phyloP scores from a whole-genome alignment of 1,140 invertebrate genomes.

The Manduca sexta region DNA sequence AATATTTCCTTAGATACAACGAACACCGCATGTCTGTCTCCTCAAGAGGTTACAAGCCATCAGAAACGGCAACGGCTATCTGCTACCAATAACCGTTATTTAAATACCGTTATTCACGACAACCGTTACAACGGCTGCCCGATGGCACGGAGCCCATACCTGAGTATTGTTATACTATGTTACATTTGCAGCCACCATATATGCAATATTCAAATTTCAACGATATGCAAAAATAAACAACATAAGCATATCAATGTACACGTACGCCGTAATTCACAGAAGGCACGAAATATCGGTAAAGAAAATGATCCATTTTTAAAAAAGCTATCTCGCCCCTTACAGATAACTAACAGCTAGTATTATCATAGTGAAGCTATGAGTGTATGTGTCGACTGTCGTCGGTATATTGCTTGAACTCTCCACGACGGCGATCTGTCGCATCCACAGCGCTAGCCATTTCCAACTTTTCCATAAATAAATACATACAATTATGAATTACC shows the following conservation, averaged over 20 bases:
- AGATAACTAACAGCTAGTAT: slow-evolving; percentile 43
- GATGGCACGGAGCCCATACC: background rate
- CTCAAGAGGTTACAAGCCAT: background rate
- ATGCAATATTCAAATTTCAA: slow-evolving; percentile 9
- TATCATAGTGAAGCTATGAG: slow-evolving; percentile 42
- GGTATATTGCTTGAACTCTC: background rate
- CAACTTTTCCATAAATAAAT: slow-evolving; percentile 38
- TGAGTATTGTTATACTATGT: slow-evolving; percentile 15
- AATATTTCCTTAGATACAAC: slow-evolving; percentile 61
- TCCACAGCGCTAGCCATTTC: background rate
- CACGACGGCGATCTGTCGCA: background rate
- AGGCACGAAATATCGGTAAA: slow-evolving; percentile 44
- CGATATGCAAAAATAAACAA: slow-evolving; percentile 28
- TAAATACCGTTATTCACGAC: no score
- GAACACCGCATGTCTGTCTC: slow-evolving; percentile 31
- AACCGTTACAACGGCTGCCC: background rate
- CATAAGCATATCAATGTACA: slow-evolving; percentile 42
- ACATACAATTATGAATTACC: slow-evolving; percentile 49
- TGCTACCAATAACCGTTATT: background rate
- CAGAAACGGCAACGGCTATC: background rate
- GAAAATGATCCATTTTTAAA: slow-evolving; percentile 39
- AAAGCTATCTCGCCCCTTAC: slow-evolving; percentile 59
- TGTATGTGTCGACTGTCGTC: slow-evolving; percentile 21
- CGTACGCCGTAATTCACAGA: slow-evolving; percentile 39
- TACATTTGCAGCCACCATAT: slow-evolving; percentile 3